phyloP scores from a whole-genome alignment of 2,113 vertebrate species.

The Henicopernis longicauda region DNA sequence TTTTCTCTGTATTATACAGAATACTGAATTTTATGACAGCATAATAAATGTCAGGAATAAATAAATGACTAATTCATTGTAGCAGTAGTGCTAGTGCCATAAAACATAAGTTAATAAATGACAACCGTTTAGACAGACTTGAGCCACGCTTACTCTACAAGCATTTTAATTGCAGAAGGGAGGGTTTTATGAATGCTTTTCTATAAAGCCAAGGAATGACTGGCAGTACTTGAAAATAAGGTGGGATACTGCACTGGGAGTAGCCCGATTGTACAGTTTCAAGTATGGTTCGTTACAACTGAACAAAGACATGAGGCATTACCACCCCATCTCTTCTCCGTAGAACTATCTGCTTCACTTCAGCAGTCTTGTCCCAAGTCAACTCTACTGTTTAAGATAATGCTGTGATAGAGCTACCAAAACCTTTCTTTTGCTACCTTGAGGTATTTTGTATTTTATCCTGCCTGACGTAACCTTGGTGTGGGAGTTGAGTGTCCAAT shows the following conservation, averaged over 20 bases:
- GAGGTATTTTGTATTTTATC: neutral
- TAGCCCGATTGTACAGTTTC: neutral
- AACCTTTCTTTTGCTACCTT: neutral
- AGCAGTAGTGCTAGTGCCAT: neutral
- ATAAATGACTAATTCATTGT: neutral
- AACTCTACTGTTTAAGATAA: neutral
- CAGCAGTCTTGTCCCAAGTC: neutral
- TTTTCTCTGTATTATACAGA: neutral
- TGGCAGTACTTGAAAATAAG: neutral
- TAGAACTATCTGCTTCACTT: neutral
- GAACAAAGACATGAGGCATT: neutral
- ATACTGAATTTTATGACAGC: neutral
- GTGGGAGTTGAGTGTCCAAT: rapidly evolving
- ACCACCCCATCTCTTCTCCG: neutral
- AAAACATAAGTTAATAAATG: neutral
- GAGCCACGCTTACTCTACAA: neutral
- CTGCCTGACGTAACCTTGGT: neutral
- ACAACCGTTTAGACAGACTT: neutral
- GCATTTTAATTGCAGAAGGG: neutral
- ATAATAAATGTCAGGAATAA: neutral
- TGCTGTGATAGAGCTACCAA: neutral
- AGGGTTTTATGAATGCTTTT: neutral
- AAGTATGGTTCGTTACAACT: neutral
- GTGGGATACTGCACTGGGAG: neutral
- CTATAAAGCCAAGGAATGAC: neutral